A percentile compares a stretch with the other conserved stretches of the same genome.
These are phyloP conservation scores for Pseudomyrmex concolor DNA, from an alignment of 1,140 invertebrate species.

Conservation along the genomic window DNA sequence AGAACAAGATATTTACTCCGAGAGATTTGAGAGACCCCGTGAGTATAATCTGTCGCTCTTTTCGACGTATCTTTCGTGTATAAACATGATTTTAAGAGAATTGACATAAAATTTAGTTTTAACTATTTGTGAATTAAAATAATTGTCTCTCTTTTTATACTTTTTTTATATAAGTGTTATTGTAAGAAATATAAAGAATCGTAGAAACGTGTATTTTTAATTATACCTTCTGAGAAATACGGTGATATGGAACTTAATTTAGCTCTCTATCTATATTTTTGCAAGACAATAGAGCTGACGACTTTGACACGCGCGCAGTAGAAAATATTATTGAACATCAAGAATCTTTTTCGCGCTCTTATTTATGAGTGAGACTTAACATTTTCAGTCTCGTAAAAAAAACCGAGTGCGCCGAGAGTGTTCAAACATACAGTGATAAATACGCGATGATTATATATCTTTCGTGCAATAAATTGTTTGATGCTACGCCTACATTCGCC, in stretches of 20 bases:
- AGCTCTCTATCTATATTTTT: neutral
- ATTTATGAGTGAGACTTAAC: slow-evolving; percentile 2
- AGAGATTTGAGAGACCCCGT: neutral
- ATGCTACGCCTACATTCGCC: slow-evolving; percentile 47
- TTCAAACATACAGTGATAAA: slow-evolving; percentile 41
- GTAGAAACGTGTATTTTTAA: neutral
- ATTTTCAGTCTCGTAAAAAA: slow-evolving; percentile 30
- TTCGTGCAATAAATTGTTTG: slow-evolving; percentile 49
- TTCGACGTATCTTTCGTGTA: neutral
- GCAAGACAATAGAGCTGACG: neutral
- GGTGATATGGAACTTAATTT: neutral
- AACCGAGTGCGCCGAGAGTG: neutral
- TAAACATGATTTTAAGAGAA: neutral
- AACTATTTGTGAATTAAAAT: too few relatives aligned
- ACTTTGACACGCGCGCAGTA: neutral
- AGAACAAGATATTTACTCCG: slow-evolving; percentile 72
- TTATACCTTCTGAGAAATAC: neutral
- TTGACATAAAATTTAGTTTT: neutral
- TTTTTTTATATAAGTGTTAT: neutral
- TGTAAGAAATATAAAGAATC: neutral
- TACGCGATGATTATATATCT: slow-evolving; percentile 58
- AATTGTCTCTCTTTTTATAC: neutral
- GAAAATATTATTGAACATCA: slow-evolving; percentile 1
- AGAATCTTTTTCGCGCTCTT: neutral
- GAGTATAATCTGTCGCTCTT: neutral